Percentiles rank a stretch among this genome's conserved stretches.
Evolutionary conservation across 2,888 invertebrate genomes (phyloP).

Genomic region (Aplocera efformata): DNA sequence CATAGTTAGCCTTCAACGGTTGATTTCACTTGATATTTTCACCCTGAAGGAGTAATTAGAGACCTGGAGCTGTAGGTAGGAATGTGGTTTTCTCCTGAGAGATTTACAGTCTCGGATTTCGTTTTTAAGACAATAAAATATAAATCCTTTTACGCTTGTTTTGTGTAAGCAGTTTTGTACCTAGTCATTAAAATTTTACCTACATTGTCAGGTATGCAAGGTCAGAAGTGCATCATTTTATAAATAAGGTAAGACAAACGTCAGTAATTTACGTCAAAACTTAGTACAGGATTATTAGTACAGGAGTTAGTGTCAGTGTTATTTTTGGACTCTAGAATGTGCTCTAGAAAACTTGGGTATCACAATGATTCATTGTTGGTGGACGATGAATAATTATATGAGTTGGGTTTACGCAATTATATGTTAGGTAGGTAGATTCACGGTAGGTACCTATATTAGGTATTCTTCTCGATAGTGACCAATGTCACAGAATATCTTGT

Average conservation of each 20-base stretch:
- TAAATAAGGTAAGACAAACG: not conserved
- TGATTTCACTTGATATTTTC: slow-evolving; percentile 35
- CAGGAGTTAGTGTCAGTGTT: too few species aligned
- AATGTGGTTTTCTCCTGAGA: slow-evolving; percentile 16
- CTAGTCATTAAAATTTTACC: too few species aligned
- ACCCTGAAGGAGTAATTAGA: slow-evolving; percentile 38
- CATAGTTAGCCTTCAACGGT: slow-evolving; percentile 26
- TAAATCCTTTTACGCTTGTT: not conserved
- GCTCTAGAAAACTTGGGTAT: slow-evolving; percentile 5
- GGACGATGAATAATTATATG: slow-evolving; percentile 6
- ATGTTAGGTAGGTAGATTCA: too few species aligned
- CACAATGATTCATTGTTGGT: slow-evolving; percentile 10
- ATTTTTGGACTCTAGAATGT: slow-evolving; percentile 1
- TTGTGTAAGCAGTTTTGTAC: too few species aligned
- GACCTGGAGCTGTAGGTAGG: slow-evolving; percentile 31
- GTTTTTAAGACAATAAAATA: slow-evolving; percentile 3
- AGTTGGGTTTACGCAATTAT: not conserved
- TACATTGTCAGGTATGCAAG: too few species aligned
- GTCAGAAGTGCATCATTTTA: slow-evolving; percentile 7
- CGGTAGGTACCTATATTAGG: too few species aligned
- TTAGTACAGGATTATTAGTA: too few species aligned
- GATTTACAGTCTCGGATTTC: slow-evolving; percentile 10
- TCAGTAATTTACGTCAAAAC: too few species aligned
- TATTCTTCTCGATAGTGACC: too few species aligned
- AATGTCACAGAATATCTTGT: too few species aligned